Evolutionary conservation across 2,888 invertebrate species (phyloP).

Genomic region (Euzophera pinguis): DNA sequence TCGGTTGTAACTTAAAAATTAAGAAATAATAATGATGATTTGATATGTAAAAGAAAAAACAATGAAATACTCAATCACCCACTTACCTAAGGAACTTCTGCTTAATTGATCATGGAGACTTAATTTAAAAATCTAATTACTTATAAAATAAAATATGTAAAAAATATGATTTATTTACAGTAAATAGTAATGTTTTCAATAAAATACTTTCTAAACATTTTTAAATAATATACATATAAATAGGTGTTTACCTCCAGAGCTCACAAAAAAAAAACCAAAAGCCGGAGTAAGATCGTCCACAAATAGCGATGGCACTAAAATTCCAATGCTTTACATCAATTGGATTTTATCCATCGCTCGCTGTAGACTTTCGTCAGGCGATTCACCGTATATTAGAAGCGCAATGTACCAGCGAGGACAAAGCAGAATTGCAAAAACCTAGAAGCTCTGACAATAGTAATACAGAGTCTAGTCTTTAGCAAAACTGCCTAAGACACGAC

Average conservation of each 20-base stretch:
- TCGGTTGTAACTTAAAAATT: no score
- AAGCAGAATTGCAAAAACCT: constrained; percentile 55
- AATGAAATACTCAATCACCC: no score
- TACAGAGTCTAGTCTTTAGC: constrained; percentile 61
- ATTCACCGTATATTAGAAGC: constrained; percentile 41
- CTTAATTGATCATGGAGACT: background rate
- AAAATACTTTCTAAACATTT: background rate
- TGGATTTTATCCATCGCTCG: constrained; percentile 73
- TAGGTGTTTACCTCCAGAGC: constrained; percentile 27
- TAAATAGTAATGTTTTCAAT: background rate
- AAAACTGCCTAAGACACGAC: constrained; percentile 44
- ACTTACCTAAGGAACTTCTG: no score
- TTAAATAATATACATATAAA: background rate
- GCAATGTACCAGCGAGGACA: constrained; percentile 44
- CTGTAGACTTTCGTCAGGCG: constrained; percentile 54
- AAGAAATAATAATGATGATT: no score
- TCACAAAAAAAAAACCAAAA: constrained; percentile 30
- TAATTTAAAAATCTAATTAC: background rate
- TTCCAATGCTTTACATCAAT: constrained; percentile 69
- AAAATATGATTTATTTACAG: background rate
- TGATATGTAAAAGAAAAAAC: no score
- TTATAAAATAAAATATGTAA: background rate
- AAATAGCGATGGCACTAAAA: constrained; percentile 72
- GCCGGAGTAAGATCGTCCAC: constrained; percentile 63
- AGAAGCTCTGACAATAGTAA: constrained; percentile 42